phyloP scores from a whole-genome alignment of 2,797 vertebrate species.

The Rhynchonycteris naso region DNA sequence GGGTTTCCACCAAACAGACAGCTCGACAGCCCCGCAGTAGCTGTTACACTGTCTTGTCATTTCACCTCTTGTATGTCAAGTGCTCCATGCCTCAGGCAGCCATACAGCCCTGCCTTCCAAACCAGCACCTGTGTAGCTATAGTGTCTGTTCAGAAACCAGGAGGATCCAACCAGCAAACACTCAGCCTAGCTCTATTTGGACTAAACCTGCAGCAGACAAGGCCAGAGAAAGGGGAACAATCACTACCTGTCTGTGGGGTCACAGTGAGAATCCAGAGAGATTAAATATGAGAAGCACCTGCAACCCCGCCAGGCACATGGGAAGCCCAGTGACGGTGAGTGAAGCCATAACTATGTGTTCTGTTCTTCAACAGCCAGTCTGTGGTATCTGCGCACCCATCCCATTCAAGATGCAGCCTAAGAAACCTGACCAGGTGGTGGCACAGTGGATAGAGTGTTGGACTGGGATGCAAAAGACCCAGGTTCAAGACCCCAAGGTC shows the following conservation, averaged over 20 bases:
- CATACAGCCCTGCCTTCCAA: not conserved
- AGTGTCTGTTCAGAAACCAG: not conserved
- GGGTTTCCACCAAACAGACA: not conserved
- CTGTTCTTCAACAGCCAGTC: not conserved
- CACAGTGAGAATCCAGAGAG: not conserved
- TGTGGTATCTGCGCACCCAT: not conserved
- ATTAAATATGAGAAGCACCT: not conserved
- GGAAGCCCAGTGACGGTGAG: not conserved
- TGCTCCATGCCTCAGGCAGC: not conserved
- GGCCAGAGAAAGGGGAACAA: not conserved
- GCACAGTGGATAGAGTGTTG: too few relatives aligned
- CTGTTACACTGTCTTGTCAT: too few relatives aligned
- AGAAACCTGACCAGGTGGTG: too few relatives aligned
- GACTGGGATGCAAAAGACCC: too few relatives aligned
- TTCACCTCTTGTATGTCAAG: not conserved
- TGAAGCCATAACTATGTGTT: too few relatives aligned
- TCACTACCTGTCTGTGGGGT: not conserved
- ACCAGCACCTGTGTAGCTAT: not conserved
- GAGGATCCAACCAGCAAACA: not conserved
- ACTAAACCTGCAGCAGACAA: too few relatives aligned
- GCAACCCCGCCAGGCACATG: too few relatives aligned
- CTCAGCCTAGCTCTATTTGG: not conserved
- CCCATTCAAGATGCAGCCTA: too few relatives aligned
- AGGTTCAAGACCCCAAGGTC: too few relatives aligned
- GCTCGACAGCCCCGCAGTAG: not conserved